Conservation (phyloP, 1,140 invertebrate species). For the Aleiodes sp. region DNA sequence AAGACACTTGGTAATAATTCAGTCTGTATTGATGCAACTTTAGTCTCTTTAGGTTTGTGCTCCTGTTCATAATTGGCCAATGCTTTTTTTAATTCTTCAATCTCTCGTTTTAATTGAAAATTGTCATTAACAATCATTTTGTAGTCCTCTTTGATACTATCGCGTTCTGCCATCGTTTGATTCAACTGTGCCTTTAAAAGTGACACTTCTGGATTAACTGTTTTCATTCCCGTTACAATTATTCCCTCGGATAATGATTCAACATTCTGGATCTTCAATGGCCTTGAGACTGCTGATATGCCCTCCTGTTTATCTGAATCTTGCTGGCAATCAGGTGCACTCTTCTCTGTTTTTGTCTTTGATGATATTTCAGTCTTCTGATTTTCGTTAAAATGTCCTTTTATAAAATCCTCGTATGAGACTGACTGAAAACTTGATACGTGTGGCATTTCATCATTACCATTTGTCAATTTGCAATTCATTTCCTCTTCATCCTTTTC, state of each 20-base stretch:
- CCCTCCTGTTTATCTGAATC: not conserved
- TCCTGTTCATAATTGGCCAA: constrained; percentile 41
- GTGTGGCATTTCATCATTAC: constrained; percentile 38
- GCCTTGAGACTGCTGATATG: not conserved
- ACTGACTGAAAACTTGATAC: constrained; percentile 44
- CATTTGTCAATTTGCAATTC: constrained; percentile 41
- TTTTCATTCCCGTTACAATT: constrained; percentile 23
- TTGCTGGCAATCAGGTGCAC: not conserved
- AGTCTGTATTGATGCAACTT: constrained; percentile 44
- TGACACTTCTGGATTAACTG: constrained; percentile 32
- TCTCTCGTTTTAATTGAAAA: constrained; percentile 41
- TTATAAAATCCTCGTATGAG: constrained; percentile 54
- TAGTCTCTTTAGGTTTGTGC: constrained; percentile 35
- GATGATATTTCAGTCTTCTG: not conserved
- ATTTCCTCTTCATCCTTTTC: too few species aligned
- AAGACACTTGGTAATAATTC: constrained; percentile 38
- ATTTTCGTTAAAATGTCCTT: constrained; percentile 5
- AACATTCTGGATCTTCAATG: not conserved
- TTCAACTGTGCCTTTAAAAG: constrained; percentile 39
- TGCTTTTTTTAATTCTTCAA: constrained; percentile 45
- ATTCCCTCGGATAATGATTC: not conserved
- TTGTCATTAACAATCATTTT: constrained; percentile 51
- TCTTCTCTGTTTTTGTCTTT: not conserved
- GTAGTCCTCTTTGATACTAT: constrained; percentile 44
- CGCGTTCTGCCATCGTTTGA: constrained; percentile 41